These are phyloP conservation scores for Mystacornis crossleyi DNA, from an alignment of 2,113 vertebrate species.

Conservation along the genomic window DNA sequence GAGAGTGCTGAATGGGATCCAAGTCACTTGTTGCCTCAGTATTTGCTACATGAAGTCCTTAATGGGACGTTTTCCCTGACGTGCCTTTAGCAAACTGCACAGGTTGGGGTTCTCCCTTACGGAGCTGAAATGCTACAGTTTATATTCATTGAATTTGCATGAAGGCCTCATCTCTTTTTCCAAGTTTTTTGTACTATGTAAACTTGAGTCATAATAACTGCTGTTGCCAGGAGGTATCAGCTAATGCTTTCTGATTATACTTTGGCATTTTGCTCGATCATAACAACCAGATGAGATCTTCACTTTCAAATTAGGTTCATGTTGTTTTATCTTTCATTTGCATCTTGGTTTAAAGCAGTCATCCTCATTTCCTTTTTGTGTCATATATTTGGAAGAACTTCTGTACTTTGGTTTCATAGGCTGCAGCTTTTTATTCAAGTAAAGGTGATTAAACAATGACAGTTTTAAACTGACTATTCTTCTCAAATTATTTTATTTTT, in stretches of 20 bases:
- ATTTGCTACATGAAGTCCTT: not conserved
- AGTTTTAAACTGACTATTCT: not conserved
- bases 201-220: not conserved
- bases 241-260: not conserved
- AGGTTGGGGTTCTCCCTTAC: not conserved
- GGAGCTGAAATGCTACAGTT: not conserved
- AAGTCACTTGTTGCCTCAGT: not conserved
- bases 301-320: not conserved
- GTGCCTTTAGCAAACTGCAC: not conserved
- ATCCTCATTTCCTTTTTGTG: not conserved
- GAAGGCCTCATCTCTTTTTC: not conserved
- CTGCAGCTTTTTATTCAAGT: not conserved
- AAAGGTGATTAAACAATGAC: not conserved
- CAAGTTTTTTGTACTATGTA: not conserved
- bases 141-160: not conserved
- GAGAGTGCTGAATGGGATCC: too few species aligned
- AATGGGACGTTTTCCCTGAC: not conserved
- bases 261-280: not conserved
- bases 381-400: not conserved
- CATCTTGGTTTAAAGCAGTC: not conserved
- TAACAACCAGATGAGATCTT: not conserved
- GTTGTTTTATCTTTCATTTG: not conserved
- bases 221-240: not conserved
- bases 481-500: not conserved
- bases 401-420: not conserved